Evolutionary conservation across 2,888 invertebrate species (phyloP).

Genomic region (Thera britannica): DNA sequence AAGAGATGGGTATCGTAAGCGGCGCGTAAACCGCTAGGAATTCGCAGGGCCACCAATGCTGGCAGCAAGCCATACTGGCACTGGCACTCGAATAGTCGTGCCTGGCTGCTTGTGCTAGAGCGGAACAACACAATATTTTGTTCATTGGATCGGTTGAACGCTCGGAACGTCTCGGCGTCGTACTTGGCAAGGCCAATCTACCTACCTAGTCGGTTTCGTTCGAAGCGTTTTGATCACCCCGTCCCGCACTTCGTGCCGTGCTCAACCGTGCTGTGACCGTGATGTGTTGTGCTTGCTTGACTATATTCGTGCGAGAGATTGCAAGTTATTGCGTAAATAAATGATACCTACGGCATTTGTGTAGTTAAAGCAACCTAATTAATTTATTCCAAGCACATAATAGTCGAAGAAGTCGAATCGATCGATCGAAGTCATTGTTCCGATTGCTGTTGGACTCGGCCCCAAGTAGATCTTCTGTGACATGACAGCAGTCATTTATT

Average conservation of each 20-base stretch:
- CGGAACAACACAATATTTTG: constrained; percentile 65
- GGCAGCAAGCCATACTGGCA: constrained; percentile 68
- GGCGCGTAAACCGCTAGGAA: constrained; percentile 61
- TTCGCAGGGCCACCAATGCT: constrained; percentile 73
- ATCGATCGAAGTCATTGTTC: constrained; percentile 20
- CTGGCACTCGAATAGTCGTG: constrained; percentile 48
- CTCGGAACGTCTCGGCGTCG: constrained; percentile 31
- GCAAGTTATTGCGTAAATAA: constrained; percentile 20
- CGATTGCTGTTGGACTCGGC: constrained; percentile 4
- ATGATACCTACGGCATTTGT: background rate
- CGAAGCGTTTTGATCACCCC: constrained; percentile 34
- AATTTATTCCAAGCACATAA: background rate
- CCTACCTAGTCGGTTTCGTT: constrained; percentile 38
- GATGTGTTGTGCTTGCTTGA: constrained; percentile 12
- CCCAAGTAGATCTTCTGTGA: constrained; percentile 40
- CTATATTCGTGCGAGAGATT: constrained; percentile 10
- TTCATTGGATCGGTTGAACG: no score
- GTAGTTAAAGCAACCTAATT: background rate
- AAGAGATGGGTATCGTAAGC: constrained; percentile 51
- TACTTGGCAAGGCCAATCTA: constrained; percentile 31
- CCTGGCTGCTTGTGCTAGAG: constrained; percentile 63
- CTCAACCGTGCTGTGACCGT: constrained; percentile 14
- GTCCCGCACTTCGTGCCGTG: constrained; percentile 21
- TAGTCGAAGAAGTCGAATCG: constrained; percentile 11
- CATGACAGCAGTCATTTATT: constrained; percentile 48